Evolutionary conservation across 2,113 vertebrate species (phyloP).

Genomic region (Grammomys surdaster): DNA sequence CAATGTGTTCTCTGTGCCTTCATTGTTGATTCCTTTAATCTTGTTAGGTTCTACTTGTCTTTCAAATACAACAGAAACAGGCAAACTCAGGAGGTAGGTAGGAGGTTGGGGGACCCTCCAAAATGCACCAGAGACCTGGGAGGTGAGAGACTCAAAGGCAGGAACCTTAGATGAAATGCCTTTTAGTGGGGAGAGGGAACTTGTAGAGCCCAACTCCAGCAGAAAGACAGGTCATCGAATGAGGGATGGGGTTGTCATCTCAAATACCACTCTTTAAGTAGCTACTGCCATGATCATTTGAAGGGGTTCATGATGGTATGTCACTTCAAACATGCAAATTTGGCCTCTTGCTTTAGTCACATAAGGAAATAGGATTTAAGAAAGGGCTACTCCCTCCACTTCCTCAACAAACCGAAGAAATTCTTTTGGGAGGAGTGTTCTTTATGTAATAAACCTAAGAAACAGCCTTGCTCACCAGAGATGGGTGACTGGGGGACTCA

Average conservation of each 20-base stretch:
- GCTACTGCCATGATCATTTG: background rate
- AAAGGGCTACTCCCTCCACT: fast-evolving
- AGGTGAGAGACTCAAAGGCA: too few species aligned
- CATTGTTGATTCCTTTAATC: background rate
- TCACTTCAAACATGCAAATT: background rate
- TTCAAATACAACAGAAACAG: background rate
- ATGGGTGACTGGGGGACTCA: background rate
- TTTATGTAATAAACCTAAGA: background rate
- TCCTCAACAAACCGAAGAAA: background rate
- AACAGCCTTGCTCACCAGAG: background rate
- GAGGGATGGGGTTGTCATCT: too few species aligned
- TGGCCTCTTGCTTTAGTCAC: background rate
- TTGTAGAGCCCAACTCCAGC: too few species aligned
- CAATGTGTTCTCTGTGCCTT: background rate
- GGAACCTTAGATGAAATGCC: too few species aligned
- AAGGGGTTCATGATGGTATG: too few species aligned
- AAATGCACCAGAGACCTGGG: too few species aligned
- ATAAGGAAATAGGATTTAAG: background rate
- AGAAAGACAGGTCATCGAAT: too few species aligned
- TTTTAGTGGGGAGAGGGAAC: too few species aligned
- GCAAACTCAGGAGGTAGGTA: too few species aligned
- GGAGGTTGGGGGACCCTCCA: too few species aligned
- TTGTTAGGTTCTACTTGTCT: background rate
- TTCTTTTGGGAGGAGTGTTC: background rate
- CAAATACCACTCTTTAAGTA: background rate